Percentiles rank a stretch among this genome's conserved stretches.
Conservation (phyloP, 2,888 invertebrate species). For the Elmis aenea region DNA sequence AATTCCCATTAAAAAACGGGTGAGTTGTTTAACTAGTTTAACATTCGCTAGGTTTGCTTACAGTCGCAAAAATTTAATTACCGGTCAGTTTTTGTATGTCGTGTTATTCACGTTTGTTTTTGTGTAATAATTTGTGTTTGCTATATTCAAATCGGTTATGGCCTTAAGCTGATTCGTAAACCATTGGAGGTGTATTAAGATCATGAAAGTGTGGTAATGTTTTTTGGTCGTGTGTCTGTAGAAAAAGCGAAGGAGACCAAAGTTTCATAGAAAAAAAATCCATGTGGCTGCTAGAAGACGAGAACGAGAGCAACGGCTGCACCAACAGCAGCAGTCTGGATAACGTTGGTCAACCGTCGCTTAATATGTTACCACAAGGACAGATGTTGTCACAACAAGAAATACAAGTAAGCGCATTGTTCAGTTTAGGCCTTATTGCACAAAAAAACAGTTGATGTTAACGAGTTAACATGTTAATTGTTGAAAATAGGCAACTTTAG, state of each 20-base stretch:
- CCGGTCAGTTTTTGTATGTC: too few relatives aligned
- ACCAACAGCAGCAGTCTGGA: slow-evolving; percentile 46
- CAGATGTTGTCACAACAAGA: slow-evolving; percentile 61
- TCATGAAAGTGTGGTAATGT: too few relatives aligned
- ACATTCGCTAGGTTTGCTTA: slow-evolving; percentile 3
- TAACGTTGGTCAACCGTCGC: slow-evolving; percentile 25
- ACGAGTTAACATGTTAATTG: slow-evolving; percentile 5
- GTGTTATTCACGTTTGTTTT: too few relatives aligned
- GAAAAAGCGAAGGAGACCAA: slow-evolving; percentile 72
- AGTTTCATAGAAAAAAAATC: slow-evolving; percentile 83
- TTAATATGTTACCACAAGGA: slow-evolving; percentile 26
- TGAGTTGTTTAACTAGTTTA: slow-evolving; percentile 38
- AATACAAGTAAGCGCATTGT: slow-evolving; percentile 58
- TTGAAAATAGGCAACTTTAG: too few relatives aligned
- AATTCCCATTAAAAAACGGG: slow-evolving; percentile 58
- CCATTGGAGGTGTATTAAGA: too few relatives aligned
- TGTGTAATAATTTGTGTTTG: too few relatives aligned
- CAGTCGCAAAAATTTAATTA: too few relatives aligned
- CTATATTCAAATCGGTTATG: too few relatives aligned
- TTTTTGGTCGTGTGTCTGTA: slow-evolving; percentile 44
- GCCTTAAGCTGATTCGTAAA: too few relatives aligned
- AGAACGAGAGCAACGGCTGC: slow-evolving; percentile 47
- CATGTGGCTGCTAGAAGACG: slow-evolving; percentile 68
- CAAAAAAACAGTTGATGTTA: too few relatives aligned
- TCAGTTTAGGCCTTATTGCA: too few relatives aligned